Percentiles rank a stretch among this genome's conserved stretches.
Evolutionary conservation across 1,140 invertebrate species (phyloP).

Genomic region (Drosophila bocqueti): DNA sequence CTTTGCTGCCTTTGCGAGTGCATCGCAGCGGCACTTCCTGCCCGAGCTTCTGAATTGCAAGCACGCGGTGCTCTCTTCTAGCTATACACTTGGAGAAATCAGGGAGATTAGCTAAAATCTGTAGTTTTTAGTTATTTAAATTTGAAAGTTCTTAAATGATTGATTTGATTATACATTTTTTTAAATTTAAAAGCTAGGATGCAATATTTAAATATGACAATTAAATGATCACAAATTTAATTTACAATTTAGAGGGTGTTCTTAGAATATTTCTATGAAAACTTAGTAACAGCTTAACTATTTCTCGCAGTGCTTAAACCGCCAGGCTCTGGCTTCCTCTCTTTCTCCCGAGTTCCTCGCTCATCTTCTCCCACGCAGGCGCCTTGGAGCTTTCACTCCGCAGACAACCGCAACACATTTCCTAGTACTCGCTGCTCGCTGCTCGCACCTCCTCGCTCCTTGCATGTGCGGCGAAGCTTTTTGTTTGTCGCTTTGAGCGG

Average conservation of each 20-base stretch:
- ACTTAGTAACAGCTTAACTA: background rate
- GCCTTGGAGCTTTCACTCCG: slow-evolving; percentile 28
- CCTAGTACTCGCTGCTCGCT: slow-evolving; percentile 53
- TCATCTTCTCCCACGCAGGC: slow-evolving; percentile 65
- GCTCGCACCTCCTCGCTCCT: background rate
- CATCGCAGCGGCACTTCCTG: slow-evolving; percentile 65
- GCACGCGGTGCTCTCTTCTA: slow-evolving; percentile 27
- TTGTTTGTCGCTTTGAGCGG: slow-evolving; percentile 45
- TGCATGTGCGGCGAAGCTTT: slow-evolving; percentile 46
- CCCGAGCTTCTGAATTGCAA: slow-evolving; percentile 58
- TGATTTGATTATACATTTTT: too few relatives aligned
- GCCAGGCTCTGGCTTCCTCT: slow-evolving; percentile 9
- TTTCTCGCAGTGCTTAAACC: slow-evolving; percentile 10
- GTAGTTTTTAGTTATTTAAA: too few relatives aligned
- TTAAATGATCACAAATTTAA: background rate
- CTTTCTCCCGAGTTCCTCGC: background rate
- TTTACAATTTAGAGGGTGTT: too few relatives aligned
- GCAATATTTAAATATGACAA: background rate
- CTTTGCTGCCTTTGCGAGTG: slow-evolving; percentile 33
- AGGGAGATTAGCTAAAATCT: background rate
- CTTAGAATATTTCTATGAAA: background rate
- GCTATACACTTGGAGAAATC: slow-evolving; percentile 7
- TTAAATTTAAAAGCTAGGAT: too few relatives aligned
- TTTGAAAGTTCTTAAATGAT: too few relatives aligned
- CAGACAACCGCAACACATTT: slow-evolving; percentile 74